These are phyloP conservation scores for Kryphioiulus occultus DNA, from an alignment of 2,888 invertebrate species.

Conservation along the genomic window DNA sequence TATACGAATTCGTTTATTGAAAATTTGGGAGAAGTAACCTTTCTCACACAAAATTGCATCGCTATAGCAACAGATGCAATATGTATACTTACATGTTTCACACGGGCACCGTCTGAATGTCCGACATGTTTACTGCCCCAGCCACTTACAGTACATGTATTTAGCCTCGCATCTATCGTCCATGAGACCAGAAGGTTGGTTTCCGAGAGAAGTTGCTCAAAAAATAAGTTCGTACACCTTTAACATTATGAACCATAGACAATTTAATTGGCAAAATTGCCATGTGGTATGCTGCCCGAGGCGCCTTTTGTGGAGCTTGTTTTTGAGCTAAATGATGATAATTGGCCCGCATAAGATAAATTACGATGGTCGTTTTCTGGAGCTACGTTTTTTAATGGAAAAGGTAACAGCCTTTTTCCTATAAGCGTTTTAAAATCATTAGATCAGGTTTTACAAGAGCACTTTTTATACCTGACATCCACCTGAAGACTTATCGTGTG, in stretches of 20 bases:
- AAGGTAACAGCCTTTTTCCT: conserved; percentile 14
- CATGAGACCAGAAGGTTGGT: background rate
- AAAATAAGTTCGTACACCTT: conserved; percentile 31
- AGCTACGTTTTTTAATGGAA: conserved; percentile 2
- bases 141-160: background rate
- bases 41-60: background rate
- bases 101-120: background rate
- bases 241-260: conserved; percentile 31
- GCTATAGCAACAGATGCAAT: background rate
- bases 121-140: background rate
- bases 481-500: background rate
- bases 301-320: background rate
- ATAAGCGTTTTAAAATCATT: conserved; percentile 35
- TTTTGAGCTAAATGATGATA: conserved; percentile 35
- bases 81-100: background rate
- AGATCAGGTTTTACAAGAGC: conserved; percentile 3
- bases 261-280: conserved; percentile 31
- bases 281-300: background rate
- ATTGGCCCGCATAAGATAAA: background rate
- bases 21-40: background rate
- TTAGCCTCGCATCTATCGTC: background rate
- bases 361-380: conserved; percentile 20
- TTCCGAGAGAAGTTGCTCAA: background rate
- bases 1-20: background rate
- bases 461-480: background rate